Base-by-base conservation (phyloP, 1,140 invertebrate genomes). In the Drosophila rufa region DNA sequence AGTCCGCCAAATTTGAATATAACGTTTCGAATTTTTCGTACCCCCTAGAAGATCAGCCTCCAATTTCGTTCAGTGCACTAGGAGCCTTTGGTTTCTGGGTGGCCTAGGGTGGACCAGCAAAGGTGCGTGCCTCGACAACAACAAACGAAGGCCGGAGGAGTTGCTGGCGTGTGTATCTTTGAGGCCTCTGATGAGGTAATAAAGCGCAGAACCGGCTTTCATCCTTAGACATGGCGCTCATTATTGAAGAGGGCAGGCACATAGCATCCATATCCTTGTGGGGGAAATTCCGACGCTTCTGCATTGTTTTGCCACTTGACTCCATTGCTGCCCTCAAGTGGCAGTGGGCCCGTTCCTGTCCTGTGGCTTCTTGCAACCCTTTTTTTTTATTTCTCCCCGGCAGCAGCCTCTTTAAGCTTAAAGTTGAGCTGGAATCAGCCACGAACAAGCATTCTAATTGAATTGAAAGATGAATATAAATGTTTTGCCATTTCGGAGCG, bases 261-360 rank as follows among this genome's bases (percentile, higher is more conserved):
- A 43, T 36, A 55, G 53, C 19, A 22, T 77, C 69, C 66, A 50
- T 81, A 45, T 70, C 57, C 61, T 60, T 51, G 25, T 50, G 25
- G 81, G 76, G 65, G 57, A 78, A 87, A 87, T 89, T 87, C 84
- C 84, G 51, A 74, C 62, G 80, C 85, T 90, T 64, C 74, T 79
- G 55, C 85, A 89, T 87, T 87, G 84, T 87, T 70, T 89, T 89
- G 77, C 84, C 73, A 84, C 84, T 89, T 89, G 85, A 89, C 84
- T 89, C 75, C 85, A 89, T 81, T 89, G 84, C 84, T 90, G 84
- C 85, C 74, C 62, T 90, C 75, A 85, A 89, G 84, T 85, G 51
- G 33, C 51, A 74, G 47, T 43, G 33, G 11, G 25, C 6, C 53
- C 60, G 27, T 38, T 25, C 42, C 69, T 79, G 57, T 25, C 42